Evolutionary conservation across 1,140 invertebrate species (phyloP).

Genomic region (Proales similis): DNA sequence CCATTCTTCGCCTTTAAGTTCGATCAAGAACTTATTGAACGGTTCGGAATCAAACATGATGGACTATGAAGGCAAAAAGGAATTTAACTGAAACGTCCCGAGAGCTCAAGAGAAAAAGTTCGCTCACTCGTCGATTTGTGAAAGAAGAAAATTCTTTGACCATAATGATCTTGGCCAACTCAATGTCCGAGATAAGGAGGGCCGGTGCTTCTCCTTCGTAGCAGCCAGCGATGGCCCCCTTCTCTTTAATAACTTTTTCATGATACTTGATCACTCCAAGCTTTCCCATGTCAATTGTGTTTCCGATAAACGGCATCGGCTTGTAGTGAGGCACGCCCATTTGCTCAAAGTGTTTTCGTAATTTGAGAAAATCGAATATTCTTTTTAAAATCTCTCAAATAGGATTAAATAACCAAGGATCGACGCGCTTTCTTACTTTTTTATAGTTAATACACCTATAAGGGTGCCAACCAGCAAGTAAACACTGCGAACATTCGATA

Average conservation of each 20-base stretch:
- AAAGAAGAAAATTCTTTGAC: conserved; percentile 41
- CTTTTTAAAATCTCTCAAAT: too few species aligned
- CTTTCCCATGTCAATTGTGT: not conserved
- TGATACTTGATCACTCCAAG: conserved; percentile 22
- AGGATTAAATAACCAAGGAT: too few species aligned
- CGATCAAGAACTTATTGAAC: conserved; percentile 34
- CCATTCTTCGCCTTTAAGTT: conserved; percentile 42
- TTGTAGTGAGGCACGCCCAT: conserved; percentile 1
- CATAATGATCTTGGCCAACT: conserved; percentile 40
- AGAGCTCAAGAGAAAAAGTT: too few species aligned
- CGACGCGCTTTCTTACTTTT: too few species aligned
- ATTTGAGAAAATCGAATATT: too few species aligned
- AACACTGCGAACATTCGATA: too few species aligned
- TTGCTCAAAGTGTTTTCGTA: too few species aligned
- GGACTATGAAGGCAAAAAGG: too few species aligned
- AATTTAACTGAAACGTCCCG: too few species aligned
- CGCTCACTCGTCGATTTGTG: conserved; percentile 39
- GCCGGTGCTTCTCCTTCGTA: conserved; percentile 38
- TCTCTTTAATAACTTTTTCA: conserved; percentile 16
- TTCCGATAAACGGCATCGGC: conserved; percentile 13
- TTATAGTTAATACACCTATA: too few species aligned
- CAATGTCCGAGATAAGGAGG: conserved; percentile 38
- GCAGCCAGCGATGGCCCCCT: conserved; percentile 16
- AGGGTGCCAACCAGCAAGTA: too few species aligned
- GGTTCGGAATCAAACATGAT: not conserved